Conservation (phyloP, 1,140 invertebrate species). For the Papilio dardanus region DNA sequence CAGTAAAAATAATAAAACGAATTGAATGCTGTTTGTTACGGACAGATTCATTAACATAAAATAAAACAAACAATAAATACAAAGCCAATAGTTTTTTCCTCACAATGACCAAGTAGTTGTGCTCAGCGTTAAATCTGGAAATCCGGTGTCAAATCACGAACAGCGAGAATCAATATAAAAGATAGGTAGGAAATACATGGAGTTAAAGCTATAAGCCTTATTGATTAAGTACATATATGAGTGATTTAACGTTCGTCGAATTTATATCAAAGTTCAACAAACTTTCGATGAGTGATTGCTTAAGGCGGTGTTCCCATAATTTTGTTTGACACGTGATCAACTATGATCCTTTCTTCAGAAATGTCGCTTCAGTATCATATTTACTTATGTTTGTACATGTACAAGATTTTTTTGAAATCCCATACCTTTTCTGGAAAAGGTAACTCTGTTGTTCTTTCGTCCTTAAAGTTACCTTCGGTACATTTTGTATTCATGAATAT, state of each 20-base stretch:
- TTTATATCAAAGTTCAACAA: constrained; percentile 22
- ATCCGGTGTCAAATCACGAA: constrained; percentile 21
- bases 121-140: constrained; percentile 3
- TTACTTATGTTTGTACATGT: background rate
- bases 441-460: background rate
- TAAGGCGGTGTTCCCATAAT: background rate
- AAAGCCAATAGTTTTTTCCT: background rate
- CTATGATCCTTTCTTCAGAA: background rate
- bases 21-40: background rate
- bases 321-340: background rate
- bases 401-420: background rate
- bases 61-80: constrained; percentile 15
- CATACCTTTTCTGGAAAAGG: background rate
- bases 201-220: constrained; percentile 1
- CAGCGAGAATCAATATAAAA: background rate
- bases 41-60: background rate
- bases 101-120: background rate
- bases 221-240: constrained; percentile 25
- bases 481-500: background rate
- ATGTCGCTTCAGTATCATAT: background rate
- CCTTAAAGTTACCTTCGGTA: background rate
- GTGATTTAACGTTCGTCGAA: constrained; percentile 1
- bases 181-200: background rate
- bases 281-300: constrained; percentile 8
- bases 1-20: background rate